These are phyloP conservation scores for Cotesia vestalis DNA, from an alignment of 1,140 invertebrate species.

Conservation along the genomic window DNA sequence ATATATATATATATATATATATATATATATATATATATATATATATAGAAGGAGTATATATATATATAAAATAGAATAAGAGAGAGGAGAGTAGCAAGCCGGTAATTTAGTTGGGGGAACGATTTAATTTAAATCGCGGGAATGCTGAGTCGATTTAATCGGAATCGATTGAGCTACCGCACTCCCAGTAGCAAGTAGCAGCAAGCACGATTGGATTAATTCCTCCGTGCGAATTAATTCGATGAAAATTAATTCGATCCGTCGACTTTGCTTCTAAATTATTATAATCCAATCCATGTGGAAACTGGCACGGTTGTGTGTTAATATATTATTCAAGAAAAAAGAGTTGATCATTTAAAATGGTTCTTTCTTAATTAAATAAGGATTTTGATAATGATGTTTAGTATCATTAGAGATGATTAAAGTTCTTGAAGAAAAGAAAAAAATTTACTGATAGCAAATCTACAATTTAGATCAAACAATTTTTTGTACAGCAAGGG, in stretches of 20 bases:
- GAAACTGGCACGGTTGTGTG: conserved; percentile 26
- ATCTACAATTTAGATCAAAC: no score
- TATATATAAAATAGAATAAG: not conserved
- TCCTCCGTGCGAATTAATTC: conserved; percentile 54
- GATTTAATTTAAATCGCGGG: conserved; percentile 56
- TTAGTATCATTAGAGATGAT: no score
- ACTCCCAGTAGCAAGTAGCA: conserved; percentile 10
- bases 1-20: not conserved
- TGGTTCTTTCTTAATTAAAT: no score
- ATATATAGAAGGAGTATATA: no score
- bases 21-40: not conserved
- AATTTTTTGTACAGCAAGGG: no score
- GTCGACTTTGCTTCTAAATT: conserved; percentile 45
- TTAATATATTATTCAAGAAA: not conserved
- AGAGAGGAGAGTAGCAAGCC: conserved; percentile 18
- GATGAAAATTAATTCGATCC: conserved; percentile 58
- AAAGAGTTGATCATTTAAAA: no score
- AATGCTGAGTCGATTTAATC: conserved; percentile 53
- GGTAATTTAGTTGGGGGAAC: conserved; percentile 34
- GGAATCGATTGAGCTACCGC: conserved; percentile 49
- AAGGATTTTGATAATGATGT: no score
- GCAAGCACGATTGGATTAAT: conserved; percentile 56
- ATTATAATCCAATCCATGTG: conserved; percentile 47
- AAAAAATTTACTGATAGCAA: no score
- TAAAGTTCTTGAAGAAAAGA: no score